These are phyloP conservation scores for Neoarius graeffei DNA, from an alignment of 2,113 vertebrate species.

Conservation along the genomic window DNA sequence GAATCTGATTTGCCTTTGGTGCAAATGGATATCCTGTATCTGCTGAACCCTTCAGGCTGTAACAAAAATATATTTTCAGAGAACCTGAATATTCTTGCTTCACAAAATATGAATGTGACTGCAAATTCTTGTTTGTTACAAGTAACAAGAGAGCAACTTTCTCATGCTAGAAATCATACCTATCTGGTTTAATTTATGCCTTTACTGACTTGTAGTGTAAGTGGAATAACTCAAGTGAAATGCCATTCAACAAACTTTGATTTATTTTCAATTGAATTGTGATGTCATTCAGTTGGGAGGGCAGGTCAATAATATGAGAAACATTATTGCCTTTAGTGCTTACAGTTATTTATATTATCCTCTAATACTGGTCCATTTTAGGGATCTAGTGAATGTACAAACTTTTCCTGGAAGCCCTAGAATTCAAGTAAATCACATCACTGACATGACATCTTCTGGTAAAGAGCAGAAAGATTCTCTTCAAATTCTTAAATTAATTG, in stretches of 20 bases:
- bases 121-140: conserved; percentile 57
- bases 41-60: conserved; percentile 42
- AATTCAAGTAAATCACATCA: not conserved
- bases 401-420: not conserved
- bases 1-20: not conserved
- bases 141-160: conserved; percentile 56
- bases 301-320: conserved; percentile 22
- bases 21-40: conserved; percentile 39
- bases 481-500: not conserved
- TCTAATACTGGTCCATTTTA: conserved; percentile 4
- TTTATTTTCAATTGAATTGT: conserved; percentile 50
- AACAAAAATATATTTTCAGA: conserved; percentile 66
- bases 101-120: conserved; percentile 65
- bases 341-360: conserved; percentile 7
- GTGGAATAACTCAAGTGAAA: conserved; percentile 61
- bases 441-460: not conserved
- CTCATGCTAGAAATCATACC: conserved; percentile 37
- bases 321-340: conserved; percentile 43
- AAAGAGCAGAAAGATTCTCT: not conserved
- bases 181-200: conserved; percentile 63
- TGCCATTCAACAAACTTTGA: conserved; percentile 52
- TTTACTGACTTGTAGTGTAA: conserved; percentile 53
- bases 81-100: conserved; percentile 61
- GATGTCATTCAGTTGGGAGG: conserved; percentile 47
- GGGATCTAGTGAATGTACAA: not conserved